Conservation (phyloP, 2,113 vertebrate species). For the Columba janthina region DNA sequence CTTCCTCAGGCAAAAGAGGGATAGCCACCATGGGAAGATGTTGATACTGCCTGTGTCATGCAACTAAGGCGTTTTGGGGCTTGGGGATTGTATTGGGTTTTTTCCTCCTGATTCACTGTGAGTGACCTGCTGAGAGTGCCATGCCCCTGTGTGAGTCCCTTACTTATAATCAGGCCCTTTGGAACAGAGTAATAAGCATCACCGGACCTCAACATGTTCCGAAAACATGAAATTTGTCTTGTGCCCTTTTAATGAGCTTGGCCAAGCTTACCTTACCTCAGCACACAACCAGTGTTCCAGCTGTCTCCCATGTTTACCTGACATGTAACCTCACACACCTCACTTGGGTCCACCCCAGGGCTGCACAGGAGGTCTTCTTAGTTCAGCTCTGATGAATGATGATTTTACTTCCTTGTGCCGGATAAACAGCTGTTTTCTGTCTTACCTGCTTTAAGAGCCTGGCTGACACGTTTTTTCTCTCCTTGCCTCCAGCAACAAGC, state of each 20-base stretch:
- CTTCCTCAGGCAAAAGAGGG: background rate
- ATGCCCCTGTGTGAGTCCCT: rapidly evolving
- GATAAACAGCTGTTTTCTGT: background rate
- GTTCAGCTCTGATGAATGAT: background rate
- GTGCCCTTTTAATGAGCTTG: background rate
- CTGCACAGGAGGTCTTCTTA: background rate
- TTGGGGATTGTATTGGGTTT: background rate
- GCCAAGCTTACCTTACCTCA: background rate
- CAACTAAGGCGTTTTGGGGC: background rate
- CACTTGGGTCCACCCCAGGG: background rate
- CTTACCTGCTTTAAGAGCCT: background rate
- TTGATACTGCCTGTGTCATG: background rate
- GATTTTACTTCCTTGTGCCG: background rate
- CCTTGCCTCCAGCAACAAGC: background rate
- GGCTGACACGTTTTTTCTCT: background rate
- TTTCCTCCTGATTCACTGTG: background rate
- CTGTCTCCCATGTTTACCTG: background rate
- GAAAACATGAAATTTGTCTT: background rate
- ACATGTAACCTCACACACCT: rapidly evolving
- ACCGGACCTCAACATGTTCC: background rate
- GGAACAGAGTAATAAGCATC: background rate
- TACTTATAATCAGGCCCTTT: background rate
- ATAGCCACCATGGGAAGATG: background rate
- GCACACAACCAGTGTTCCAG: background rate
- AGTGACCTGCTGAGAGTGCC: background rate